Evolutionary conservation across 1,140 invertebrate genomes (phyloP).

Genomic region (Neomicropteryx cornuta): DNA sequence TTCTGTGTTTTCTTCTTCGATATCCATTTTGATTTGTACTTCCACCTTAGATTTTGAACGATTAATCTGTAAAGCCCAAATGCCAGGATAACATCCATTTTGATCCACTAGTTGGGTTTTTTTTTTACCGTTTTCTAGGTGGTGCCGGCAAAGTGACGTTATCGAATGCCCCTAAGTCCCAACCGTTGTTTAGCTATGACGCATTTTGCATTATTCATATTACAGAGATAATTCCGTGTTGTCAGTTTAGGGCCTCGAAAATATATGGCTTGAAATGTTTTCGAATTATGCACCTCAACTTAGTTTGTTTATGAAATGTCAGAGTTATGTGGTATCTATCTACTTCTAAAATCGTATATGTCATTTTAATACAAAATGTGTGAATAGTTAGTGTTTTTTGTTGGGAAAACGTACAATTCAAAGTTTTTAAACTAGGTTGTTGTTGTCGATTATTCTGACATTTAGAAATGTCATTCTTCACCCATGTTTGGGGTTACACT

Average conservation of each 20-base stretch:
- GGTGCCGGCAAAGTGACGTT: slow-evolving; percentile 30
- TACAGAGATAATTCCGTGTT: too few relatives aligned
- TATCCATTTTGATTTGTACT: not conserved
- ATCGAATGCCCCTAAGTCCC: slow-evolving; percentile 20
- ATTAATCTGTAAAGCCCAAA: not conserved
- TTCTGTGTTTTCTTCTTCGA: slow-evolving; percentile 11
- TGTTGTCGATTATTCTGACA: too few relatives aligned
- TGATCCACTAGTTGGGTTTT: too few relatives aligned
- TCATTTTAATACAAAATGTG: too few relatives aligned
- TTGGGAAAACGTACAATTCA: too few relatives aligned
- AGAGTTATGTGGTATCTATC: slow-evolving; percentile 29
- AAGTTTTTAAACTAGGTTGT: too few relatives aligned
- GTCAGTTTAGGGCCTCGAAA: slow-evolving; percentile 16
- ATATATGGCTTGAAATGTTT: slow-evolving; percentile 16
- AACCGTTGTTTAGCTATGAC: slow-evolving; percentile 16
- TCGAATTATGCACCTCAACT: slow-evolving; percentile 15
- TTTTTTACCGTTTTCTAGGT: slow-evolving; percentile 22
- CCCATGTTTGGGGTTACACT: too few relatives aligned
- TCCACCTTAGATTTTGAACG: not conserved
- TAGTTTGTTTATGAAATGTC: slow-evolving; percentile 15
- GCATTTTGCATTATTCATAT: too few relatives aligned
- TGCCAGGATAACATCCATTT: not conserved
- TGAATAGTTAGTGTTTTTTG: too few relatives aligned
- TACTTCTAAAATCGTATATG: too few relatives aligned
- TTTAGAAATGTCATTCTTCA: too few relatives aligned